Conservation (phyloP, 2,113 vertebrate genomes). For the Callospermophilus lateralis region DNA sequence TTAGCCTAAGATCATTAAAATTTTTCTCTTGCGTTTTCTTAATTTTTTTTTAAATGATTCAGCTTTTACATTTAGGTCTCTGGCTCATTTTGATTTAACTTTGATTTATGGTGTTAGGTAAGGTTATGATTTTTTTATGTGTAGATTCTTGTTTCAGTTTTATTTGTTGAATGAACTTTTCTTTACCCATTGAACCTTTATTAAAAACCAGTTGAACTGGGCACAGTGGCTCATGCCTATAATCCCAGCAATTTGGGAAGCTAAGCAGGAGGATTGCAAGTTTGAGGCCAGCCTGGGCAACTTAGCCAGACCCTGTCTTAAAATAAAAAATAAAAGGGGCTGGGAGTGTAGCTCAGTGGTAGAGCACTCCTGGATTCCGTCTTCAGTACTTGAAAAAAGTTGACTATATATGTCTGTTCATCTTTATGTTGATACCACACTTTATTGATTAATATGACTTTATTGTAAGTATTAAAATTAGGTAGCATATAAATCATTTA, state of each 20-base stretch:
- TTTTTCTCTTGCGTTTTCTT: not conserved
- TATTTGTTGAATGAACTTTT: slow-evolving; percentile 17
- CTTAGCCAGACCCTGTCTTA: no score
- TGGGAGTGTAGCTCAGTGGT: no score
- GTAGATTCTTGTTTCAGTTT: not conserved
- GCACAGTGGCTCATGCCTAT: no score
- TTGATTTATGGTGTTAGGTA: not conserved
- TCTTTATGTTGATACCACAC: not conserved
- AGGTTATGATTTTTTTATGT: not conserved
- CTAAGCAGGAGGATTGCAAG: no score
- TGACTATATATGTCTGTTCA: not conserved
- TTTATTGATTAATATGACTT: not conserved
- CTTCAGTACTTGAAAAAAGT: no score
- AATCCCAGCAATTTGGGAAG: no score
- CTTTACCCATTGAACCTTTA: not conserved
- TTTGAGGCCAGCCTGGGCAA: no score
- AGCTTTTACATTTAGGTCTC: not conserved
- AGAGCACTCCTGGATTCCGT: no score
- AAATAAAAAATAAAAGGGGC: no score
- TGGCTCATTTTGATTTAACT: not conserved
- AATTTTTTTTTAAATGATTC: not conserved
- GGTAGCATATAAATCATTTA: not conserved
- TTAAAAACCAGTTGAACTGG: not conserved
- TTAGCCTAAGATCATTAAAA: not conserved
- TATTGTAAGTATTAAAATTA: not conserved